phyloP scores from a whole-genome alignment of 2,113 vertebrate genomes.

The Pachypanchax playfairii region DNA sequence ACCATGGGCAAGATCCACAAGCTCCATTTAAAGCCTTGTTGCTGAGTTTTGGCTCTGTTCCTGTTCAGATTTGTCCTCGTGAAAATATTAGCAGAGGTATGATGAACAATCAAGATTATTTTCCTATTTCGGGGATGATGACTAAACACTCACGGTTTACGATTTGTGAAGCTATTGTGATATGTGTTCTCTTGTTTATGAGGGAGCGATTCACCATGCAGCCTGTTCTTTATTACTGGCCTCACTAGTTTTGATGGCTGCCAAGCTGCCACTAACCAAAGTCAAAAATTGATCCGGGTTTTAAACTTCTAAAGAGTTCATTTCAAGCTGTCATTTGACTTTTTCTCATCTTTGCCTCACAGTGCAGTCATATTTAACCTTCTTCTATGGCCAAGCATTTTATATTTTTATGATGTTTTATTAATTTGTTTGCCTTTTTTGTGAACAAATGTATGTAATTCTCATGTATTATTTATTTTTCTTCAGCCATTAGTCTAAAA shows the following conservation, averaged over 20 bases:
- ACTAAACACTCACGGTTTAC: conserved; percentile 19
- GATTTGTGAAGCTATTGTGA: conserved; percentile 25
- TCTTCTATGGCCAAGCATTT: too few relatives aligned
- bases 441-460: background rate
- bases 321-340: too few relatives aligned
- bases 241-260: conserved; percentile 31
- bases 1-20: conserved; percentile 24
- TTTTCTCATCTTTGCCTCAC: too few relatives aligned
- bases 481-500: conserved; percentile 22
- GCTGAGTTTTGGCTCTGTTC: conserved; percentile 14
- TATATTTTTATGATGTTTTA: conserved; percentile 7
- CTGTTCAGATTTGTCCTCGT: conserved; percentile 44
- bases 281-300: conserved; percentile 27
- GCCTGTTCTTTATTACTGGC: conserved; percentile 15
- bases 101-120: conserved; percentile 58
- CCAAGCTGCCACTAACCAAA: conserved; percentile 30
- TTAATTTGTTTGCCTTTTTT: background rate
- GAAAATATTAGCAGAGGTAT: conserved; percentile 46
- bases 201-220: conserved; percentile 32
- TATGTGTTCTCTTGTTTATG: conserved; percentile 25
- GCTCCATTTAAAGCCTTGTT: conserved; percentile 35
- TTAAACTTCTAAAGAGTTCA: conserved; percentile 39
- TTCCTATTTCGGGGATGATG: conserved; percentile 48
- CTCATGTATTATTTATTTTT: background rate
- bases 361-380: too few relatives aligned